Conservation (phyloP, 2,888 invertebrate genomes). For the Andricus curvator region DNA sequence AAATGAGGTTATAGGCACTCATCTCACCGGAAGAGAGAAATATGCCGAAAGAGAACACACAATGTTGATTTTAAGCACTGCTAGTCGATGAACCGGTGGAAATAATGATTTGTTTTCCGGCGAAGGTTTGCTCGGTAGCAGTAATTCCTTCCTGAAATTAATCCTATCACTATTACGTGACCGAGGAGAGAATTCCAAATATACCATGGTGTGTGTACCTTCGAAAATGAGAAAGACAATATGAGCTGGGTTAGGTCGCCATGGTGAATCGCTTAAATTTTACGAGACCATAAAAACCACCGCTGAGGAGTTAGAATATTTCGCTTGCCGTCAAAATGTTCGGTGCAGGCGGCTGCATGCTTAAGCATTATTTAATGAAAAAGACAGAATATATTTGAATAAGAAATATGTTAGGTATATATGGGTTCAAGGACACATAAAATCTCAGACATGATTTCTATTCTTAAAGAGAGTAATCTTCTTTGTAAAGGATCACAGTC, state of each 20-base stretch:
- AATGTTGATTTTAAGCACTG: too few species aligned
- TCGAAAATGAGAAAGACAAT: constrained; percentile 35
- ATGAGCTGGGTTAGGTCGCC: background rate
- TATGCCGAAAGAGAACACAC: too few species aligned
- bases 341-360: background rate
- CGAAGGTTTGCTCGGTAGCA: background rate
- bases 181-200: background rate
- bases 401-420: background rate
- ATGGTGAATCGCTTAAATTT: constrained; percentile 8
- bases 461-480: too few species aligned
- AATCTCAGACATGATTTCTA: background rate
- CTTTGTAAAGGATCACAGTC: too few species aligned
- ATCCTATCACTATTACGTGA: constrained; percentile 3
- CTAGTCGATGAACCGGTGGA: background rate
- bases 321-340: background rate
- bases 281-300: constrained; percentile 18
- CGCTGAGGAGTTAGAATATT: background rate
- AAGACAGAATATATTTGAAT: background rate
- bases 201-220: constrained; percentile 4
- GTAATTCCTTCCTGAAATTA: constrained; percentile 12
- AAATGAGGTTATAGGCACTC: too few species aligned
- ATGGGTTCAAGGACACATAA: background rate
- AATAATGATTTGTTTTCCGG: background rate
- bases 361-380: background rate
- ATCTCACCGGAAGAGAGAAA: too few species aligned